Evolutionary conservation across 1,140 invertebrate genomes (phyloP), one percentile per base, ranked within the genome.

Genomic region (Drosophila bocqueti): DNA sequence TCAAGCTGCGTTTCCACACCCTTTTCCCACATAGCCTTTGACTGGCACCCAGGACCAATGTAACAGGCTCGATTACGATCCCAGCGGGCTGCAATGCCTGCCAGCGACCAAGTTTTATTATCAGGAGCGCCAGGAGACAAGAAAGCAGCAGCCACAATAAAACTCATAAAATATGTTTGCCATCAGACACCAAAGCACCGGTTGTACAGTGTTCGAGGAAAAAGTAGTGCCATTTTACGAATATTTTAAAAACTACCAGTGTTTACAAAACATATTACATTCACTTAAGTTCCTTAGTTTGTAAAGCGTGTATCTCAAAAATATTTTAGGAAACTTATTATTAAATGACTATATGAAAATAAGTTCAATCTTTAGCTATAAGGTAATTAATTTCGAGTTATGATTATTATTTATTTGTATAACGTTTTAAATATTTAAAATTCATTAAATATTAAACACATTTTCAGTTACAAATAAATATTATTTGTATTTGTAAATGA

Each of bases 151-250:
- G 67, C 64, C 45, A 72, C 69, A 73, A 73, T 73, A 73, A 73
- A 73, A 73, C 86, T 90, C 85, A 90, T 90, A 90, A 90, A 90
- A 90, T 90, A 90, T 90, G 85, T 82, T 90, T 87, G 75, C 85
- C 85, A 85, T 89, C 85, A 64, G 55, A 83, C 66, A 49, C 52
- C 71, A 47, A 68, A 45, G 52, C 67, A 66, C 31, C 49, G 42
- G 11, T 34, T 18, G 24, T 21, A 61, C 26, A 72, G 2, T 18
- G 4, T 8, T 24, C 5, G 10, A 2, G 0, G 8, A 21, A 38
- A 29, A 2, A 66, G 43, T 40, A 58, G 9, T 1, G 10, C 6
- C 49, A 24, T 24, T 24, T 29, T 10, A 4, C 9, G 8, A 7
- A 10, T 29, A 6, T 49, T 26, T 49, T n/a, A 8, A 49, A 10